Conservation (phyloP, 2,113 vertebrate species). For the Lamprologus sp. region DNA sequence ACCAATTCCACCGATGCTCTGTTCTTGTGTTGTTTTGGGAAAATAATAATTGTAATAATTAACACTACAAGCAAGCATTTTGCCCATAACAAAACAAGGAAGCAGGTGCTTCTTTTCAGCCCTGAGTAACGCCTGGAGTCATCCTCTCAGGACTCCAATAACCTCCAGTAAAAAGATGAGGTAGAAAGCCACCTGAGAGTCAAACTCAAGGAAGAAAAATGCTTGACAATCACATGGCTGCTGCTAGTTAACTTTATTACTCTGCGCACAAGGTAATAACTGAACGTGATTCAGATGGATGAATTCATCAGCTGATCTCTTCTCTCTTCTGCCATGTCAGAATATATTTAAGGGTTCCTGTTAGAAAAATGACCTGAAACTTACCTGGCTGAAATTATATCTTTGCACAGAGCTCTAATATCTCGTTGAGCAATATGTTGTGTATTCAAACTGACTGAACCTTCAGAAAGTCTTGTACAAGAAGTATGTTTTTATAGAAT, state of each 20-base stretch:
- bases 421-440: background rate
- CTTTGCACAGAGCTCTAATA: background rate
- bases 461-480: background rate
- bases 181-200: background rate
- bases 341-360: background rate
- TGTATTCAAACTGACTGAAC: background rate
- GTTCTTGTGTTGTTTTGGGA: background rate
- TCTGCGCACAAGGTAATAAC: background rate
- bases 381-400: background rate
- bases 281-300: background rate
- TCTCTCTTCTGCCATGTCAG: background rate
- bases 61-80: background rate
- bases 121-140: background rate
- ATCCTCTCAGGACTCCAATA: background rate
- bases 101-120: background rate
- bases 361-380: background rate
- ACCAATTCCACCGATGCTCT: background rate
- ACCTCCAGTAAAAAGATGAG: background rate
- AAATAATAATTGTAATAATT: background rate
- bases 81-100: background rate
- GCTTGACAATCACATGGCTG: background rate
- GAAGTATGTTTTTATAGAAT: background rate
- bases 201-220: background rate
- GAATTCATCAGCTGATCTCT: background rate
- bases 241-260: background rate